phyloP scores from a whole-genome alignment of 2,888 invertebrate genomes.

The Listrodromus nycthemerus region DNA sequence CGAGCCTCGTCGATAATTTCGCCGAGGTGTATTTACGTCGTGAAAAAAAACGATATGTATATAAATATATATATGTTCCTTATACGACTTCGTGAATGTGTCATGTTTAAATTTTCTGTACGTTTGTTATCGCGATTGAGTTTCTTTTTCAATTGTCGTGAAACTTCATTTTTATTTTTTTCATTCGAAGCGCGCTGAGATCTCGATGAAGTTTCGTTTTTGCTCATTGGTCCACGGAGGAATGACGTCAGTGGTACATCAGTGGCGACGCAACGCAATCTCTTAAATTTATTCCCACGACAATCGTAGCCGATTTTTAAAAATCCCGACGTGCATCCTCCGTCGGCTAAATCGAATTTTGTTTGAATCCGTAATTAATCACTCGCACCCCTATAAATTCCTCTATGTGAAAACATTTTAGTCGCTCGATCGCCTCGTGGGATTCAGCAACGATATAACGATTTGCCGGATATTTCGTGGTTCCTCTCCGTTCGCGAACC shows the following conservation, averaged over 20 bases:
- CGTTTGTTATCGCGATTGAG: neutral
- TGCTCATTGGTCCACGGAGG: constrained; percentile 32
- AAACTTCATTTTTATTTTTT: neutral
- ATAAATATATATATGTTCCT: neutral
- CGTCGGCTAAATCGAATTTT: neutral
- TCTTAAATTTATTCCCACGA: constrained; percentile 34
- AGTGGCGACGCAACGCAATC: neutral
- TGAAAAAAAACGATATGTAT: constrained; percentile 8
- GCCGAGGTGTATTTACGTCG: neutral
- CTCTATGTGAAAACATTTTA: neutral
- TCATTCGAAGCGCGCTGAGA: constrained; percentile 13
- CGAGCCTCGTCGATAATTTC: neutral
- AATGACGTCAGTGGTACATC: constrained; percentile 59
- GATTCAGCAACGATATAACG: neutral
- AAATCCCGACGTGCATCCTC: neutral
- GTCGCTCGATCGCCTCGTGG: neutral
- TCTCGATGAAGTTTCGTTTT: constrained; percentile 48
- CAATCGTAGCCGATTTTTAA: constrained; percentile 5
- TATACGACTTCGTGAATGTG: neutral
- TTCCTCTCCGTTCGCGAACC: neutral
- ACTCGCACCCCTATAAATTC: neutral
- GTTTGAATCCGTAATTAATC: neutral
- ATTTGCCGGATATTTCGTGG: neutral
- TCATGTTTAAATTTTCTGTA: neutral
- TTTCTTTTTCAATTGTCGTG: neutral